Conservation (phyloP, 2,888 invertebrate genomes). For the Cryptocheilus praepositus region DNA sequence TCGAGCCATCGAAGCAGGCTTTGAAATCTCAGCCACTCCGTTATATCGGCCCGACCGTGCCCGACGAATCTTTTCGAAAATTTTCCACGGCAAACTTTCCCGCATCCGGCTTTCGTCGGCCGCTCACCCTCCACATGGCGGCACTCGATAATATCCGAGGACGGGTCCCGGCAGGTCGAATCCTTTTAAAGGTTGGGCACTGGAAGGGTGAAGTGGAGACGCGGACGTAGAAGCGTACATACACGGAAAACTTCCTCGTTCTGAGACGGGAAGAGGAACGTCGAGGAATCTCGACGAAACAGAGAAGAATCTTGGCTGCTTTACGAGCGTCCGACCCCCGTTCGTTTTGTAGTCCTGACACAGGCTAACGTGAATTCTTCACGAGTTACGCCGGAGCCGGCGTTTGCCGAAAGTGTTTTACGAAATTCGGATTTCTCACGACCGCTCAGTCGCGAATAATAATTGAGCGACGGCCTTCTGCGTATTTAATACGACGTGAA, state of each 20-base stretch:
- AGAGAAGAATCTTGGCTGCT: slow-evolving; percentile 18
- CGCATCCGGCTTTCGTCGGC: slow-evolving; percentile 2
- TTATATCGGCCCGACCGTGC: not conserved
- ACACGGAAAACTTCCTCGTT: too few relatives aligned
- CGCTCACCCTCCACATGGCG: slow-evolving; percentile 1
- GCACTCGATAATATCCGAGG: slow-evolving; percentile 4
- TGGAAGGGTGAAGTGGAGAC: too few relatives aligned
- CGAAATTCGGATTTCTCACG: too few relatives aligned
- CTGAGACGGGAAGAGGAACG: too few relatives aligned
- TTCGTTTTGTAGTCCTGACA: slow-evolving; percentile 16
- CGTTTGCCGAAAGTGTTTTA: too few relatives aligned
- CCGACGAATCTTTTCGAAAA: slow-evolving; percentile 1
- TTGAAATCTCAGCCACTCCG: not conserved
- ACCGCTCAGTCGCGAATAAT: too few relatives aligned
- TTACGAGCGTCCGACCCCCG: slow-evolving; percentile 30
- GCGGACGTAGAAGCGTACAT: too few relatives aligned
- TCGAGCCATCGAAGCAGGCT: not conserved
- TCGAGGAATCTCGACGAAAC: too few relatives aligned
- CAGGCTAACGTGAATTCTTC: slow-evolving; percentile 34
- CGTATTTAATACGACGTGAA: too few relatives aligned
- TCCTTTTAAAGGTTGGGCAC: not conserved
- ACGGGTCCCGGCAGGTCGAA: not conserved
- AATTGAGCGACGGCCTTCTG: too few relatives aligned
- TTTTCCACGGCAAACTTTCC: not conserved
- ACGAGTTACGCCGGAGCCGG: not conserved